These are phyloP conservation scores for Tenrec ecaudatus DNA, from an alignment of 2,113 vertebrate species.

Conservation along the genomic window DNA sequence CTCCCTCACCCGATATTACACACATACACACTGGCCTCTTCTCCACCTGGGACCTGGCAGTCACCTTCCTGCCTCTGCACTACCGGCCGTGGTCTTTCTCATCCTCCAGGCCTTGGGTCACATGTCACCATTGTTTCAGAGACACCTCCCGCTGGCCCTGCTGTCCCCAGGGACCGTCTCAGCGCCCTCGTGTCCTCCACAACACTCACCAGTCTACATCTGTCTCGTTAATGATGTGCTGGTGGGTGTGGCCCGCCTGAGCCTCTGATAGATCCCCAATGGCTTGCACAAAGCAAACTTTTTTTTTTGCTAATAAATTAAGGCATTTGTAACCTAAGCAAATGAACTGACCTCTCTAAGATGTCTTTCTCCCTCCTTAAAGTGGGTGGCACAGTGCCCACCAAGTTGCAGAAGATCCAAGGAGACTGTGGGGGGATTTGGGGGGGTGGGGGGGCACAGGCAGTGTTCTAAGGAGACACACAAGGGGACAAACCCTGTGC, in stretches of 20 bases:
- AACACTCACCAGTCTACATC: background rate
- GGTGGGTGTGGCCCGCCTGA: background rate
- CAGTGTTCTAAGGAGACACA: background rate
- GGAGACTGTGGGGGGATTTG: background rate
- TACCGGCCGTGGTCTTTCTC: background rate
- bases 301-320: background rate
- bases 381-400: background rate
- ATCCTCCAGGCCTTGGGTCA: background rate
- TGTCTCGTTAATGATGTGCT: no score
- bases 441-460: background rate
- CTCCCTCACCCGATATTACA: background rate
- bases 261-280: background rate
- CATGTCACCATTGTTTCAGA: accelerated
- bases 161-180: background rate
- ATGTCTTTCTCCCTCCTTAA: background rate
- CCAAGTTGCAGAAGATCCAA: background rate
- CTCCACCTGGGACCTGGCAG: background rate
- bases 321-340: background rate
- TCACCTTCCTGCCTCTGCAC: background rate
- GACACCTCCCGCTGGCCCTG: background rate
- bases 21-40: background rate
- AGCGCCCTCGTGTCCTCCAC: no score
- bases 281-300: background rate
- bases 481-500: background rate
- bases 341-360: background rate